Percentiles rank a stretch among this genome's conserved stretches.
phyloP scores from a whole-genome alignment of 2,888 invertebrate genomes.

The Tolmerus cingulatus region DNA sequence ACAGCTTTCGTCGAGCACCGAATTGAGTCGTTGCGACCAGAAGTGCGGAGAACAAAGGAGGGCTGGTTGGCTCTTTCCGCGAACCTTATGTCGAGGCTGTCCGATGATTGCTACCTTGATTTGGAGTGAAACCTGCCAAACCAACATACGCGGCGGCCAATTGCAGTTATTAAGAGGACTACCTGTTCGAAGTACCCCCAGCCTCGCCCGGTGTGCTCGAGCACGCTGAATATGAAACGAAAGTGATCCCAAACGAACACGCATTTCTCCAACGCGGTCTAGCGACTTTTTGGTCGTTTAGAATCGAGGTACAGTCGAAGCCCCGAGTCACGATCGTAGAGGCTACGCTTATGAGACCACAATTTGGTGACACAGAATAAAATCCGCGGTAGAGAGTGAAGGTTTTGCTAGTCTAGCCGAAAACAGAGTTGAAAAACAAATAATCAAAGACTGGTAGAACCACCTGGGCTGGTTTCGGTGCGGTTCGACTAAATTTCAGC shows the following conservation, averaged over 20 bases:
- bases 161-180: neutral
- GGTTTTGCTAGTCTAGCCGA: slow-evolving; percentile 12
- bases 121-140: slow-evolving; percentile 27
- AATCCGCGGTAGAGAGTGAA: neutral
- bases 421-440: neutral
- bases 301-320: neutral
- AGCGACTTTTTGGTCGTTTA: neutral
- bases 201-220: neutral
- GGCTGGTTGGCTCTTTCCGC: neutral
- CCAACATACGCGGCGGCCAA: neutral
- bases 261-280: neutral
- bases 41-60: slow-evolving; percentile 3
- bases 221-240: neutral
- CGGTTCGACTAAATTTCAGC: neutral
- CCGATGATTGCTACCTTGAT: neutral
- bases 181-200: neutral
- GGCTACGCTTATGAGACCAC: neutral
- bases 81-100: neutral
- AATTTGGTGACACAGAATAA: slow-evolving; percentile 15
- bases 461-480: neutral
- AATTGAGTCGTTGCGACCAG: slow-evolving; percentile 9
- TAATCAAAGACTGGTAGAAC: neutral
- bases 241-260: neutral
- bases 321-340: neutral
- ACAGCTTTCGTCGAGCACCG: slow-evolving; percentile 2